Percentiles rank a stretch among this genome's conserved stretches.
phyloP scores from a whole-genome alignment of 2,888 invertebrate genomes.

The Ephialtes manifestator region DNA sequence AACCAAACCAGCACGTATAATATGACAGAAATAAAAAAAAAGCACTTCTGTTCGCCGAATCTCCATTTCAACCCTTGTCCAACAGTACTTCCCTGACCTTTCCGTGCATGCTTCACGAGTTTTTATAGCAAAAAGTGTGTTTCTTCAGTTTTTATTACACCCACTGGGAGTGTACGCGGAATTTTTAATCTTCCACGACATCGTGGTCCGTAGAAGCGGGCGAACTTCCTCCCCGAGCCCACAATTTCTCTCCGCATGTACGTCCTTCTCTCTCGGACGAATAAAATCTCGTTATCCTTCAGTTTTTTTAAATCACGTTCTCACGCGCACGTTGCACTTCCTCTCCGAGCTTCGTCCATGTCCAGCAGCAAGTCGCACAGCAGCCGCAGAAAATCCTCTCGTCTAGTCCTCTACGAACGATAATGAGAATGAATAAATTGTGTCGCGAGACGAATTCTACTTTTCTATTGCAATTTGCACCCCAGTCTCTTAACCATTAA shows the following conservation, averaged over 20 bases:
- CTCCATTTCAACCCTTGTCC: neutral
- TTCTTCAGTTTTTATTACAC: conserved; percentile 49
- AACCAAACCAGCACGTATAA: neutral
- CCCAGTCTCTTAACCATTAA: conserved; percentile 52
- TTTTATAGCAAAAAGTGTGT: conserved; percentile 16
- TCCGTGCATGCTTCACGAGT: conserved; percentile 11
- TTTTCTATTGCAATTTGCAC: conserved; percentile 56
- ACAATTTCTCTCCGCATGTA: neutral
- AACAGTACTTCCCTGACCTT: neutral
- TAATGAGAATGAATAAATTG: conserved; percentile 66
- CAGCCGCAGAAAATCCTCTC: neutral
- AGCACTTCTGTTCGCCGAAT: conserved; percentile 15
- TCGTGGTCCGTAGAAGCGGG: conserved; percentile 13
- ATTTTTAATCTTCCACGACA: conserved; percentile 52
- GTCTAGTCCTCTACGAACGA: conserved; percentile 18
- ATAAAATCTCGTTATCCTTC: conserved; percentile 57
- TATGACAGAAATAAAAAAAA: neutral
- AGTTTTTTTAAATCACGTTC: conserved; percentile 49
- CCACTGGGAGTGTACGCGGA: conserved; percentile 30
- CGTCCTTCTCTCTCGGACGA: conserved; percentile 2
- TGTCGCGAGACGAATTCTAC: conserved; percentile 48
- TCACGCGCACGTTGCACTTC: neutral
- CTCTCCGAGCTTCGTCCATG: neutral
- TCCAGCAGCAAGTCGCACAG: neutral
- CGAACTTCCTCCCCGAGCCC: neutral